A percentile compares a stretch with the other conserved stretches of the same genome.
Conservation (phyloP, 2,113 vertebrate genomes). For the Propithecus coquereli region DNA sequence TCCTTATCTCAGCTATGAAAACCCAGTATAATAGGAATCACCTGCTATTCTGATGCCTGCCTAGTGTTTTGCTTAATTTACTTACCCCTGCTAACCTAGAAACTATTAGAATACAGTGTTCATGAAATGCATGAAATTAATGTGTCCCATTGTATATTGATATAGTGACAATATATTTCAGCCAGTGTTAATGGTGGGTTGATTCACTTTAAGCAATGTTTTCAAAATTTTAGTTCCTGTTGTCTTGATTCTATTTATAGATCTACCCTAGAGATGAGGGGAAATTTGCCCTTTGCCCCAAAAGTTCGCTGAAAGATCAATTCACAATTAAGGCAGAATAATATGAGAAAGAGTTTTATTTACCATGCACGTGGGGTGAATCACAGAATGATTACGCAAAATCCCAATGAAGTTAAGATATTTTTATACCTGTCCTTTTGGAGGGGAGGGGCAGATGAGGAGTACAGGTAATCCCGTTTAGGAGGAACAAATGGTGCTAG, state of each 20-base stretch:
- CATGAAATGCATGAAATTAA: background rate
- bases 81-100: background rate
- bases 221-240: slow-evolving; percentile 25
- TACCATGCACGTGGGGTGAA: too few relatives aligned
- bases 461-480: too few relatives aligned
- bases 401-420: too few relatives aligned
- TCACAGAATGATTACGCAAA: too few relatives aligned
- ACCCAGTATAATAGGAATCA: slow-evolving; percentile 4
- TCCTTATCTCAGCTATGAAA: slow-evolving; percentile 50
- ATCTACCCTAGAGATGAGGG: too few relatives aligned
- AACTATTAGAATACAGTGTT: background rate
- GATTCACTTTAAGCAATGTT: background rate
- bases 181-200: background rate
- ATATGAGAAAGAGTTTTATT: too few relatives aligned
- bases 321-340: too few relatives aligned
- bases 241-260: background rate
- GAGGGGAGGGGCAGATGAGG: too few relatives aligned
- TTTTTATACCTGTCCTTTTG: too few relatives aligned
- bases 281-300: too few relatives aligned
- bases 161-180: background rate
- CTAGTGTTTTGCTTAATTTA: slow-evolving; percentile 44
- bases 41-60: background rate
- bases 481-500: too few relatives aligned
- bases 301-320: too few relatives aligned
- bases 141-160: background rate